Base-by-base conservation (phyloP, 1,140 invertebrate genomes). In the Ceratitis capitata region DNA sequence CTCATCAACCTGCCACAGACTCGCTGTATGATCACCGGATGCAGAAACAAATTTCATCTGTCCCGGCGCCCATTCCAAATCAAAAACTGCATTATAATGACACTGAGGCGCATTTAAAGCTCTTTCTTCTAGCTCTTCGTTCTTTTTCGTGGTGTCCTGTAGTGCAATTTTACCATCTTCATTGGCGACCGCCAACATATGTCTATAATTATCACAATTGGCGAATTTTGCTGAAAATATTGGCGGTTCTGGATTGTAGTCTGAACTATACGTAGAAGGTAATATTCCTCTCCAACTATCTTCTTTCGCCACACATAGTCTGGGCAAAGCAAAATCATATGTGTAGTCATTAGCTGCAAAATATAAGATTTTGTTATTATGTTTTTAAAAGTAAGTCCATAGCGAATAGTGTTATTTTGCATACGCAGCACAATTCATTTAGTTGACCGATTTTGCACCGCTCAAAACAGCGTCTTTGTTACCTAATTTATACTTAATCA, bases 21-120 rank as follows among this genome's bases (percentile, higher is more conserved):
- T 92, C 0, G 95, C 95, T 0, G 95, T 95, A 88, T 97, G 96
- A 92, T 98, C 97, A 6, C 96, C 97, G 83, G 97, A 97, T 1
- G 95, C 97, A 64, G 96, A 97, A 5, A 98, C 94, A 49, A 98
- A 93, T 87, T 95, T 95, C 91, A 95, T 94, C 86, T 96, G 93
- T 1, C 94, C 92, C 6, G 95, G 95, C 92, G 96, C 95, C 97
- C 97, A 98, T 9, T 95, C 95, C 61, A 98, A 88, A 92, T 98
- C 97, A 92, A 98, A 98, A 23, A 98, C 95, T 19, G 97, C 97
- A 94, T 98, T 98, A 87, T 94, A 94, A 91, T 98, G 97, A 61
- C 96, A 96, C 89, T 95, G 92, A 58, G 93, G 92, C 2, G 92
- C 93, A 82, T 92, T 91, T 85, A 94, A 86, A 1, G 89, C 87